A percentile compares a stretch with the other conserved stretches of the same genome.
Evolutionary conservation across 2,797 vertebrate genomes (phyloP).

Genomic region (Chaenodraco wilsoni): DNA sequence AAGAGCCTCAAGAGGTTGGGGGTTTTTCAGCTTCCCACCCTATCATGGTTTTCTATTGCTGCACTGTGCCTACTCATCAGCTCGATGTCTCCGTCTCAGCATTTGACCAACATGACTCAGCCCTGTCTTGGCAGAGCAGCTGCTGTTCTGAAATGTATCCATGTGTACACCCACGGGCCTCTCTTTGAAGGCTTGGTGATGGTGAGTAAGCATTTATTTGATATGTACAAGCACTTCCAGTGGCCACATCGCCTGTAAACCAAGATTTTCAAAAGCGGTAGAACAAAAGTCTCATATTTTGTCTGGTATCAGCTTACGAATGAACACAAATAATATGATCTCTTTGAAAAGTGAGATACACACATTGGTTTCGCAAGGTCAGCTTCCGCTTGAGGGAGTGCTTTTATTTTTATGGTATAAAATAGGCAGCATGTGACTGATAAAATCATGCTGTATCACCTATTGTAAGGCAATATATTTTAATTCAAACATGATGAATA

Average conservation of each 20-base stretch:
- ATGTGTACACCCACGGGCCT: conserved; percentile 47
- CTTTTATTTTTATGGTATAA: conserved; percentile 34
- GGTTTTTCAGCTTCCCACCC: conserved; percentile 30
- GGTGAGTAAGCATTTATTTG: conserved; percentile 59
- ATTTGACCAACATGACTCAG: conserved; percentile 54
- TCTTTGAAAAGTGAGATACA: conserved; percentile 2
- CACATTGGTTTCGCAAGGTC: conserved; percentile 15
- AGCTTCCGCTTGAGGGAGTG: conserved; percentile 33
- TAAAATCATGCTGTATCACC: conserved; percentile 5
- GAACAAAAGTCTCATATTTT: neutral
- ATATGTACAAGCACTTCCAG: conserved; percentile 26
- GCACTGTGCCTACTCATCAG: conserved; percentile 42
- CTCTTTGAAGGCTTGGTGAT: conserved; percentile 53
- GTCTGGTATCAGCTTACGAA: conserved; percentile 4
- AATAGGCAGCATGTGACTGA: conserved; percentile 1
- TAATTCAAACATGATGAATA: neutral
- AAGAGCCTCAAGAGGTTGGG: conserved; percentile 17
- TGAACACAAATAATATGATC: conserved; percentile 9
- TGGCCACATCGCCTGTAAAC: conserved; percentile 8
- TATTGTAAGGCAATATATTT: neutral
- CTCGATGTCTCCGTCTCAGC: conserved; percentile 10
- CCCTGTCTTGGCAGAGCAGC: conserved; percentile 27
- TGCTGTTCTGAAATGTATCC: conserved; percentile 56
- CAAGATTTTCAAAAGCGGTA: conserved; percentile 7
- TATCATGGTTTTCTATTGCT: conserved; percentile 15